These are phyloP conservation scores for Rousettus madagascariensis DNA, from an alignment of 2,797 vertebrate species.

Conservation along the genomic window DNA sequence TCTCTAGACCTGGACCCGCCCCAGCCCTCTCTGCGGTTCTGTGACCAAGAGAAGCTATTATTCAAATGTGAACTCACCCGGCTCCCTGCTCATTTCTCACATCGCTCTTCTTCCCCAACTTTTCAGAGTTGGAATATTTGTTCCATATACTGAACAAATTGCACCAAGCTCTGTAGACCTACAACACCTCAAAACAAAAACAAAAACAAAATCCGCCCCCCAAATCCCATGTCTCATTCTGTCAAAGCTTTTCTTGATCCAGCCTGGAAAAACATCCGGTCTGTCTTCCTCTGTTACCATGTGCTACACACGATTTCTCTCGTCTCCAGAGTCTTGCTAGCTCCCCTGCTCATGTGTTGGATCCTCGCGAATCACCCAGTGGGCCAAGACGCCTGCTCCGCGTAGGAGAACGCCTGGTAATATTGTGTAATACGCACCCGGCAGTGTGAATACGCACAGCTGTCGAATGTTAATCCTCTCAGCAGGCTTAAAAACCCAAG, in stretches of 20 bases:
- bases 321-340: conserved; percentile 44
- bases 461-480: conserved; percentile 56
- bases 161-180: not conserved
- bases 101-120: conserved; percentile 40
- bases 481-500: not conserved
- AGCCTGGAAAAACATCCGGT: conserved; percentile 30
- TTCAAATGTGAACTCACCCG: conserved; percentile 26
- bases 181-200: not conserved
- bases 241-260: conserved; percentile 57
- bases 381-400: conserved; percentile 58
- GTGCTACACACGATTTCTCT: conserved; percentile 48
- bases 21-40: not conserved
- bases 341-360: conserved; percentile 48
- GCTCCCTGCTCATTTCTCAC: not conserved
- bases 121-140: not conserved
- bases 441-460: conserved; percentile 62
- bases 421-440: conserved; percentile 48
- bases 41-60: conserved; percentile 48
- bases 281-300: conserved; percentile 26
- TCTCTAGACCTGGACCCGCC: not conserved
- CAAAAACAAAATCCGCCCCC: too few relatives aligned
- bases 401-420: conserved; percentile 60
- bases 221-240: conserved; percentile 17
- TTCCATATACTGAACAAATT: not conserved
- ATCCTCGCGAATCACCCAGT: conserved; percentile 41